Conservation (phyloP, 2,113 vertebrate species). For the Ochotona curzoniae region DNA sequence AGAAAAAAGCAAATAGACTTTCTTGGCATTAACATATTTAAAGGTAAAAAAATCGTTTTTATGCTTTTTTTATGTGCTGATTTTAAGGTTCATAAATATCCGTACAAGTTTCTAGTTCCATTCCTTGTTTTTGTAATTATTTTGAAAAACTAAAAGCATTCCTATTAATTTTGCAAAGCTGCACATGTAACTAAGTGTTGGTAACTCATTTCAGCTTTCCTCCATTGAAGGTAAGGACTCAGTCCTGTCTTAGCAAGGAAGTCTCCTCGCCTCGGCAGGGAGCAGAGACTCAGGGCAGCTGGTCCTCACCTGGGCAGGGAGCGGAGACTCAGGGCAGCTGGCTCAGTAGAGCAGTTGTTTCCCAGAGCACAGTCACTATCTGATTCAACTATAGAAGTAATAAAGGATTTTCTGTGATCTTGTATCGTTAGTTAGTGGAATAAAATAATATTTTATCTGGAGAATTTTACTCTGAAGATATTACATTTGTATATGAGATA, state of each 20-base stretch:
- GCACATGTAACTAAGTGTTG: background rate
- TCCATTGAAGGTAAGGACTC: background rate
- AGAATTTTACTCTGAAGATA: background rate
- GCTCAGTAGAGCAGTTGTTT: background rate
- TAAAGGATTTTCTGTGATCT: background rate
- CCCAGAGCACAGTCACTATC: background rate
- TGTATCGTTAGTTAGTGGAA: background rate
- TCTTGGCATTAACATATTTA: constrained; percentile 23
- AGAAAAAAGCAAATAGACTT: background rate
- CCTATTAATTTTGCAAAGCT: background rate
- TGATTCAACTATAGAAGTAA: background rate
- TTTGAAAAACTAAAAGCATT: constrained; percentile 16
- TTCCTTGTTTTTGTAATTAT: background rate
- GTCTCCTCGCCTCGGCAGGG: background rate
- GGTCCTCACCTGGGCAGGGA: background rate
- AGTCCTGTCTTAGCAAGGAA: background rate
- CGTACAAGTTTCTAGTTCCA: background rate
- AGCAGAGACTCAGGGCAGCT: background rate
- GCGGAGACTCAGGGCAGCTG: background rate
- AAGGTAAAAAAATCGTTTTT: background rate
- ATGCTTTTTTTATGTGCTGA: background rate
- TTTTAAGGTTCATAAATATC: background rate
- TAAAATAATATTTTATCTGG: background rate
- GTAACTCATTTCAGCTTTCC: background rate
- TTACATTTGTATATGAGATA: background rate